Percentiles rank a stretch among this genome's conserved stretches.
phyloP scores from a whole-genome alignment of 2,113 vertebrate genomes.

The Charadrius vociferus region DNA sequence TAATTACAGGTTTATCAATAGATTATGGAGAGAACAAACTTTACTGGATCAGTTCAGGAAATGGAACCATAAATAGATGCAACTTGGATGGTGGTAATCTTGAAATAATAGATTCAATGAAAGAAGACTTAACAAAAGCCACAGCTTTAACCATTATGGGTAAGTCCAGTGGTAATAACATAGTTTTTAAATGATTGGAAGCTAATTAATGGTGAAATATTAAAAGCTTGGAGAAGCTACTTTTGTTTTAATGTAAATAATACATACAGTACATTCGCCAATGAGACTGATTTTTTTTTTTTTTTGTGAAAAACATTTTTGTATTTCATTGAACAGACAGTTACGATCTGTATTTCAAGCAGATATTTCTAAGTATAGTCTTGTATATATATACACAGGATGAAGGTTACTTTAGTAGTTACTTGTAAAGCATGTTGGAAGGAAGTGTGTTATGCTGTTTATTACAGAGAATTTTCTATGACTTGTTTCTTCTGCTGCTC shows the following conservation, averaged over 20 bases:
- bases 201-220: slow-evolving; percentile 67
- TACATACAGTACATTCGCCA: neutral
- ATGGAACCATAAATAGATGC: slow-evolving; percentile 97
- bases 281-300: neutral
- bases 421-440: neutral
- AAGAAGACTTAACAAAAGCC: slow-evolving; percentile 91
- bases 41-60: slow-evolving; percentile 98
- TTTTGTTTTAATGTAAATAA: neutral
- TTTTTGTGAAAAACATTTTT: neutral
- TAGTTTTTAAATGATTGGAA: slow-evolving; percentile 41
- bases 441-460: neutral
- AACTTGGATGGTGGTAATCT: slow-evolving; percentile 92
- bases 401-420: neutral
- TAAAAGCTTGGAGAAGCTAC: slow-evolving; percentile 43
- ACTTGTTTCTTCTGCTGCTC: neutral
- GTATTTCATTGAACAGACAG: neutral
- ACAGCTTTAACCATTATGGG: slow-evolving; percentile 96
- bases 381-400: neutral
- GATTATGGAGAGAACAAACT: slow-evolving; percentile 93
- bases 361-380: neutral
- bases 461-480: neutral
- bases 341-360: neutral
- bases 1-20: slow-evolving; percentile 91
- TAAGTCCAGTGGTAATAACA: slow-evolving; percentile 78
- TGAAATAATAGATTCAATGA: slow-evolving; percentile 94